A percentile compares a stretch with the other conserved stretches of the same genome.
These are phyloP conservation scores for Ischnura elegans DNA, from an alignment of 2,888 invertebrate genomes.

Conservation along the genomic window DNA sequence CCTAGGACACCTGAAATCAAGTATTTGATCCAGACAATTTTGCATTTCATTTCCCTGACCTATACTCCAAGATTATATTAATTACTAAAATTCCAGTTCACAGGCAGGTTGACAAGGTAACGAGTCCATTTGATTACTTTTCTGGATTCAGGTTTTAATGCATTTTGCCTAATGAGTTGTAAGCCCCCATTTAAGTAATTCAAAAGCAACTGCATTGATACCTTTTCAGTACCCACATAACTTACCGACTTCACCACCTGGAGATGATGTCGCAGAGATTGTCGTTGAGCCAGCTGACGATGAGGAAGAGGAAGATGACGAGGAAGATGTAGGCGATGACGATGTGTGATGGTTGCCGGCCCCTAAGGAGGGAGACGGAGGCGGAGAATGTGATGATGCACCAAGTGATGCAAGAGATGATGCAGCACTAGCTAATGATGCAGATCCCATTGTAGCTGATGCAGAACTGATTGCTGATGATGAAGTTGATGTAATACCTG, in stretches of 20 bases:
- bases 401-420: slow-evolving; percentile 32
- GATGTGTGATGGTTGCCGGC: slow-evolving; percentile 80
- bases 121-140: no score
- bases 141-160: no score
- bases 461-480: slow-evolving; percentile 65
- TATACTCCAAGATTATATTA: no score
- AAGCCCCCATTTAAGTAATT: no score
- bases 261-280: slow-evolving; percentile 91
- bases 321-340: slow-evolving; percentile 93
- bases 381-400: slow-evolving; percentile 70
- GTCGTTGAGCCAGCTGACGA: slow-evolving; percentile 89
- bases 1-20: no score
- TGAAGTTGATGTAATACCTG: slow-evolving; percentile 74
- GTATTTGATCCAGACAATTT: no score
- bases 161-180: no score
- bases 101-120: no score
- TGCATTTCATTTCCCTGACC: no score
- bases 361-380: slow-evolving; percentile 74
- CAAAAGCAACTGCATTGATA: no score
- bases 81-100: no score
- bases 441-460: not conserved
- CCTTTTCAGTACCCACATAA: slow-evolving; percentile 79
- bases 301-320: slow-evolving; percentile 84
- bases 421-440: not conserved
- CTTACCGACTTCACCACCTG: slow-evolving; percentile 83